These are phyloP conservation scores for Ictidomys tridecemlineatus DNA, from an alignment of 2,113 vertebrate species.

Conservation along the genomic window DNA sequence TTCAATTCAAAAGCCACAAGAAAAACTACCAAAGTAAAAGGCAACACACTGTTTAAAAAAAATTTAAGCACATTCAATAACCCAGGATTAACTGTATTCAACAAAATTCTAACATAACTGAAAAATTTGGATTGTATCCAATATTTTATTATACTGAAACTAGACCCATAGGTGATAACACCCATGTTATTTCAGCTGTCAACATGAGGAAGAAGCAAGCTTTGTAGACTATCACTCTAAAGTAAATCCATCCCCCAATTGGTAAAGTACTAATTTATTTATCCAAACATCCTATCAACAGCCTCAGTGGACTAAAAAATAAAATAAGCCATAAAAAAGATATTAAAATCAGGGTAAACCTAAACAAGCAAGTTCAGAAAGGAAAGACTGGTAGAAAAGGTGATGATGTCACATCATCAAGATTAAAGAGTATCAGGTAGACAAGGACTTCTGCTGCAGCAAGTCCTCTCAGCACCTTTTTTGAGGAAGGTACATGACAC, in stretches of 20 bases:
- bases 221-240: neutral
- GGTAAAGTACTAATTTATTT: neutral
- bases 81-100: neutral
- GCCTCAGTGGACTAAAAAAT: neutral
- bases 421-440: too few species aligned
- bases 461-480: neutral
- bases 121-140: neutral
- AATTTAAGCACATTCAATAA: neutral
- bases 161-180: neutral
- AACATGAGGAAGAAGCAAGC: neutral
- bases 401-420: too few species aligned
- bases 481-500: accelerated
- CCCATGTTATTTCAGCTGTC: neutral
- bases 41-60: neutral
- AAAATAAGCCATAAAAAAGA: neutral
- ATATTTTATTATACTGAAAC: neutral
- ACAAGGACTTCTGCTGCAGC: neutral
- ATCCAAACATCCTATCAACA: neutral
- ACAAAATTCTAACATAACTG: neutral
- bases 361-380: neutral
- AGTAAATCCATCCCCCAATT: neutral
- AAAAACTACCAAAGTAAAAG: conserved; percentile 17
- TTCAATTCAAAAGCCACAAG: neutral
- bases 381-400: neutral
- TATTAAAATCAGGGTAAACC: neutral